These are phyloP conservation scores for Mormyrus lacerda DNA, from an alignment of 2,113 vertebrate species.

Conservation along the genomic window DNA sequence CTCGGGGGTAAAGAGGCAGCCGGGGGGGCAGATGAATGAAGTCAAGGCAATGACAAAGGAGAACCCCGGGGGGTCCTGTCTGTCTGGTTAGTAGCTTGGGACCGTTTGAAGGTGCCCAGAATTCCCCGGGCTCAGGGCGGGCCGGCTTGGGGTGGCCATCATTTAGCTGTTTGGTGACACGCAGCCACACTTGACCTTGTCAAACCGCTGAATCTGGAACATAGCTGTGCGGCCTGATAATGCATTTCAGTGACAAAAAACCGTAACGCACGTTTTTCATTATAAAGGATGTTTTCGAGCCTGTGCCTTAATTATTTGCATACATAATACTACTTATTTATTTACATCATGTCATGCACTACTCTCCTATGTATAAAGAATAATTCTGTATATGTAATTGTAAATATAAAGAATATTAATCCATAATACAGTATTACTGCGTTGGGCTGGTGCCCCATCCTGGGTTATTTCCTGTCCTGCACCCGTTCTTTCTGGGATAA, in stretches of 20 bases:
- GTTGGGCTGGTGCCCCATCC: not conserved
- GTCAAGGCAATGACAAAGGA: not conserved
- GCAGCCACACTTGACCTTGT: not conserved
- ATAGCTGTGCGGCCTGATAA: not conserved
- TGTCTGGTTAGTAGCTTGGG: not conserved
- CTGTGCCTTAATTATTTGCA: not conserved
- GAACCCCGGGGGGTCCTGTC: not conserved
- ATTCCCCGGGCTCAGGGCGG: not conserved
- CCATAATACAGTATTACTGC: not conserved
- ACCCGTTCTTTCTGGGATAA: not conserved
- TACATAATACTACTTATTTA: not conserved
- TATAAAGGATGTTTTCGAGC: not conserved
- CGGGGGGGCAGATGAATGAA: not conserved
- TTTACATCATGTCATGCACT: not conserved
- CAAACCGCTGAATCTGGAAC: not conserved
- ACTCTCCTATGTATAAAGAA: not conserved
- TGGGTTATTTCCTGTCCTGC: not conserved
- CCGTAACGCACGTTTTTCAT: not conserved
- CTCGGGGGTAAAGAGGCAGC: not conserved
- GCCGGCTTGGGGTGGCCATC: not conserved
- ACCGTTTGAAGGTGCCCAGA: not conserved
- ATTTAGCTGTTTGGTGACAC: not conserved
- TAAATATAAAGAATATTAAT: not conserved
- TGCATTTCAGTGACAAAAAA: not conserved
- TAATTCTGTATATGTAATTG: not conserved